phyloP scores from a whole-genome alignment of 2,113 vertebrate genomes.

The Leptobrachium ailaonicum region DNA sequence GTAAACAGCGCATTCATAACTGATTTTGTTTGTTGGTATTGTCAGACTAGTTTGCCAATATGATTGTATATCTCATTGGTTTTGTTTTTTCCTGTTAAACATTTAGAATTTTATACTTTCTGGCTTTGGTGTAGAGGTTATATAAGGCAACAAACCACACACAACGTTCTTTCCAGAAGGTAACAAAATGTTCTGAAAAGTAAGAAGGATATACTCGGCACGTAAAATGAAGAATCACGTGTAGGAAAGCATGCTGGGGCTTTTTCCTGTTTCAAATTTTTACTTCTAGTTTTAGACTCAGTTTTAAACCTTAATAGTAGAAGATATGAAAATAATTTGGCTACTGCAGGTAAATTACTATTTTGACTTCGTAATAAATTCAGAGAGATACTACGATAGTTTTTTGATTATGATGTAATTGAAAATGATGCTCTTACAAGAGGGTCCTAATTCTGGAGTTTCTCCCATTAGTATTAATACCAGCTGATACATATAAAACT shows the following conservation, averaged over 20 bases:
- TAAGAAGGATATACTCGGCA: constrained; percentile 25
- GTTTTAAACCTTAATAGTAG: too few species aligned
- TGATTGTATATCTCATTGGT: constrained; percentile 3
- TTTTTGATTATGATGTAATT: too few species aligned
- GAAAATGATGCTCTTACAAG: too few species aligned
- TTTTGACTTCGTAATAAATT: too few species aligned
- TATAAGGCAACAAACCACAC: constrained; percentile 34
- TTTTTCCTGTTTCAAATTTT: constrained; percentile 7
- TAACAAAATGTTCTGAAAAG: constrained; percentile 2
- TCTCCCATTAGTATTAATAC: too few species aligned
- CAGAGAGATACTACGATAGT: too few species aligned
- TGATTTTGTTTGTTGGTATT: constrained; percentile 26
- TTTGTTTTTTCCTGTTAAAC: background rate
- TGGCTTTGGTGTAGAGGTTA: constrained; percentile 34
- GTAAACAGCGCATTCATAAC: constrained; percentile 28
- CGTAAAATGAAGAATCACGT: background rate
- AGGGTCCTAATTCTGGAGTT: too few species aligned
- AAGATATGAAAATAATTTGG: too few species aligned
- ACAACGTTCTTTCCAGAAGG: constrained; percentile 10
- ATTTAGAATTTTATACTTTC: constrained; percentile 4
- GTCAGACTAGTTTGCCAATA: constrained; percentile 9
- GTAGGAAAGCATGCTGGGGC: background rate
- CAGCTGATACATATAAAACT: too few species aligned
- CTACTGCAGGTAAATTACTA: too few species aligned
- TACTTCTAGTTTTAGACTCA: background rate